These are phyloP conservation scores for Saccopteryx bilineata DNA, from an alignment of 2,113 vertebrate genomes.

Conservation along the genomic window DNA sequence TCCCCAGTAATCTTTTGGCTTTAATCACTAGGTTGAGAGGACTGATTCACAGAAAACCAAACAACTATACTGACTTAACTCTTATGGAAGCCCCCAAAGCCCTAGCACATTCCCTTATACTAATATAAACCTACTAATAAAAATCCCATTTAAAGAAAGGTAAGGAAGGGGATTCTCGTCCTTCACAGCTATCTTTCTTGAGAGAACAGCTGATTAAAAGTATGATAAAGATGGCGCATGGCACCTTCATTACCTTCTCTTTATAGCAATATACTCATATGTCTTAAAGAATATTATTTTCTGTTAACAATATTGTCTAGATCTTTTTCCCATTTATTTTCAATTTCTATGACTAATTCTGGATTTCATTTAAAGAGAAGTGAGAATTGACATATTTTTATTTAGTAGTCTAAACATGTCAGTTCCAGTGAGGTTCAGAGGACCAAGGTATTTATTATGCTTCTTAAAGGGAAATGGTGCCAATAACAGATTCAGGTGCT, in stretches of 20 bases:
- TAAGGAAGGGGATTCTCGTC: neutral
- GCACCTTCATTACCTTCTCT: neutral
- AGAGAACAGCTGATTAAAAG: neutral
- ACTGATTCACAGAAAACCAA: neutral
- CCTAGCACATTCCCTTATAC: neutral
- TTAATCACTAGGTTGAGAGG: neutral
- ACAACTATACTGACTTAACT: neutral
- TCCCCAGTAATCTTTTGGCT: neutral
- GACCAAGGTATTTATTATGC: conserved; percentile 61
- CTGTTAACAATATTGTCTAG: conserved; percentile 25
- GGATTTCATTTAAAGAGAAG: conserved; percentile 56
- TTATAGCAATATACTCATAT: neutral
- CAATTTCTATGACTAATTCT: conserved; percentile 18
- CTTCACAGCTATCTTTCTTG: neutral
- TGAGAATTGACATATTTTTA: conserved; percentile 62
- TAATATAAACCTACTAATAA: neutral
- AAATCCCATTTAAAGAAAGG: neutral
- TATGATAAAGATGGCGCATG: neutral
- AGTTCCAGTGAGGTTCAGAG: conserved; percentile 9
- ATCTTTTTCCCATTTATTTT: conserved; percentile 38
- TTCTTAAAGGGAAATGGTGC: neutral
- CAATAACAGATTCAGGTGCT: conserved; percentile 56
- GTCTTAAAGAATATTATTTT: conserved; percentile 38
- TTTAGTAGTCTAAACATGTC: conserved; percentile 56
- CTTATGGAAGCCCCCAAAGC: neutral